A percentile compares a stretch with the other conserved stretches of the same genome.
These are phyloP conservation scores for Carcharodon carcharias DNA, from an alignment of 2,797 vertebrate species.

Conservation along the genomic window DNA sequence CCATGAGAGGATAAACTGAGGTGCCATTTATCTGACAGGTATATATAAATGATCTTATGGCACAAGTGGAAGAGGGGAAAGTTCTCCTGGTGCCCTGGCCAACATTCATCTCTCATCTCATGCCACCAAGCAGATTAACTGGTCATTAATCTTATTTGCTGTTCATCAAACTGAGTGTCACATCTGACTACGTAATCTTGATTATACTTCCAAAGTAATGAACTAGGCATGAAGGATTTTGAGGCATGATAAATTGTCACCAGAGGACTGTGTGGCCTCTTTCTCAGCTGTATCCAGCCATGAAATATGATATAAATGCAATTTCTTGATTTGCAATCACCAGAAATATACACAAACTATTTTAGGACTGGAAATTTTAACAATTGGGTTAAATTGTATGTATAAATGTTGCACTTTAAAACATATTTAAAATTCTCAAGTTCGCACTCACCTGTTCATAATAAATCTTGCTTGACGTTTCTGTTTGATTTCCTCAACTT, in stretches of 20 bases:
- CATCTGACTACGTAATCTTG: background rate
- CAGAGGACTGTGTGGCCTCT: too few relatives aligned
- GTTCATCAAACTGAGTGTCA: background rate
- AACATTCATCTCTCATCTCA: background rate
- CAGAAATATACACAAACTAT: background rate
- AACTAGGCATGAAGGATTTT: background rate
- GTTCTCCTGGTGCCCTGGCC: background rate
- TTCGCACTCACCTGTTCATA: constrained; percentile 79
- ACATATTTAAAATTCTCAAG: background rate
- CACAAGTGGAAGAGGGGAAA: background rate
- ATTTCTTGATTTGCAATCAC: background rate
- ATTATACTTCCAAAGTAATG: background rate
- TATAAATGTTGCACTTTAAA: background rate
- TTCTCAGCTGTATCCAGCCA: background rate
- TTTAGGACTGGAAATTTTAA: background rate
- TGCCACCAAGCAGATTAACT: background rate
- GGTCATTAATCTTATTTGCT: background rate
- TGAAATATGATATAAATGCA: background rate
- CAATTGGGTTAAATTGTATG: background rate
- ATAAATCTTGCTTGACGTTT: constrained; percentile 89
- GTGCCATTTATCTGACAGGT: background rate
- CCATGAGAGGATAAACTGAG: background rate
- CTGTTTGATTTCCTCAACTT: constrained; percentile 82
- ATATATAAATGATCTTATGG: background rate
- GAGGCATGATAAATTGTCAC: background rate